A percentile compares a stretch with the other conserved stretches of the same genome.
These are phyloP conservation scores for Sula dactylatra DNA, from an alignment of 2,113 vertebrate genomes.

Conservation along the genomic window DNA sequence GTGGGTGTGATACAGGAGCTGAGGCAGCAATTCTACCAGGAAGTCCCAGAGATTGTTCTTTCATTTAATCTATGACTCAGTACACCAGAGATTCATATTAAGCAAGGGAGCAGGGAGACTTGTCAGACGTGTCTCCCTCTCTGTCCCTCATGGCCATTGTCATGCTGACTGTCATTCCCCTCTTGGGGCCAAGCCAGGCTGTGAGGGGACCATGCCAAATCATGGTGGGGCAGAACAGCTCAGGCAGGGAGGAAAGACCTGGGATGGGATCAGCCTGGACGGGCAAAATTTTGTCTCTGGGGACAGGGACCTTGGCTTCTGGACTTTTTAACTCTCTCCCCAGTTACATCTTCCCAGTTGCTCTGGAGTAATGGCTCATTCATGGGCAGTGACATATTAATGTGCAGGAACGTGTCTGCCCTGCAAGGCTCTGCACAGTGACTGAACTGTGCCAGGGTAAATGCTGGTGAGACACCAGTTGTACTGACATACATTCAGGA, in stretches of 20 bases:
- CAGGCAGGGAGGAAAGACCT: not conserved
- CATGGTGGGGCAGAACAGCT: not conserved
- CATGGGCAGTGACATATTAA: not conserved
- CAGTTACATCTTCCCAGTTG: not conserved
- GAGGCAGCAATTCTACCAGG: conserved; percentile 7
- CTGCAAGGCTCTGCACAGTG: not conserved
- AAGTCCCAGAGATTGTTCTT: not conserved
- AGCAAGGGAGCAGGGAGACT: not conserved
- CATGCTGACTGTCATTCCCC: not conserved
- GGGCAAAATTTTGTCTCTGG: not conserved
- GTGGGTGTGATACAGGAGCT: not conserved
- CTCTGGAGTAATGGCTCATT: not conserved
- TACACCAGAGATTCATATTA: not conserved
- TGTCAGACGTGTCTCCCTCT: not conserved
- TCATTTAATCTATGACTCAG: not conserved
- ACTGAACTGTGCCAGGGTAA: not conserved
- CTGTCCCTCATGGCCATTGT: not conserved
- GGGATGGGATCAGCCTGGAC: not conserved
- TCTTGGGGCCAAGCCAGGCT: not conserved
- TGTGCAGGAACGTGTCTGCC: not conserved
- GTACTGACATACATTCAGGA: not conserved
- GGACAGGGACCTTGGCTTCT: not conserved
- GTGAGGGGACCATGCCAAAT: not conserved
- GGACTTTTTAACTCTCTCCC: not conserved
- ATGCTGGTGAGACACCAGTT: not conserved